phyloP scores from a whole-genome alignment of 1,140 invertebrate genomes.

The Acromyrmex charruanus region DNA sequence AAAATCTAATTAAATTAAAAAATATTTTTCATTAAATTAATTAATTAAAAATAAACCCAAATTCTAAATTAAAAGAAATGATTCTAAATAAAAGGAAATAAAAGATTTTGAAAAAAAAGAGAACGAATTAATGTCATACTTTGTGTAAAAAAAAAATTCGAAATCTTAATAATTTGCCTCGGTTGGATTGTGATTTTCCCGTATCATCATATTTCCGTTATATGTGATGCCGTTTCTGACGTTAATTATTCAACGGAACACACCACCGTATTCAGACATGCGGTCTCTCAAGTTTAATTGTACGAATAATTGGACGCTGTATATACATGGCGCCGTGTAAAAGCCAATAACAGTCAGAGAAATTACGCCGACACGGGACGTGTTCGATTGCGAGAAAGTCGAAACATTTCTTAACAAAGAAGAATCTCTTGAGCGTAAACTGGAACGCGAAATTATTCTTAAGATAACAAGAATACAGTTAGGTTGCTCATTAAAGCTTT shows the following conservation, averaged over 20 bases:
- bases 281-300: conserved; percentile 49
- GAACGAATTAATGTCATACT: background rate
- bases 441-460: conserved; percentile 57
- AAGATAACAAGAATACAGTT: background rate
- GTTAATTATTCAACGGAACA: conserved; percentile 38
- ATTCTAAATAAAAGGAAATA: background rate
- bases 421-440: conserved; percentile 19
- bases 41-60: background rate
- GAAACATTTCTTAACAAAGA: conserved; percentile 8
- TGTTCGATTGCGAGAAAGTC: conserved; percentile 14
- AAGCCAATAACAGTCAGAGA: conserved; percentile 37
- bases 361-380: background rate
- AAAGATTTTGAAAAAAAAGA: background rate
- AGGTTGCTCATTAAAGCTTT: conserved; percentile 27
- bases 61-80: background rate
- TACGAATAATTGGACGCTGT: conserved; percentile 50
- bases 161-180: background rate
- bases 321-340: conserved; percentile 8
- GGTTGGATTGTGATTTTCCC: background rate
- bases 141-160: background rate
- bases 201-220: conserved; percentile 2
- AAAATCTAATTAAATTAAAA: background rate
- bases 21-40: background rate
- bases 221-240: background rate
- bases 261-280: background rate